Percentiles rank a stretch among this genome's conserved stretches.
These are phyloP conservation scores for Drosophila equinoxialis DNA, from an alignment of 1,140 invertebrate genomes.

Conservation along the genomic window DNA sequence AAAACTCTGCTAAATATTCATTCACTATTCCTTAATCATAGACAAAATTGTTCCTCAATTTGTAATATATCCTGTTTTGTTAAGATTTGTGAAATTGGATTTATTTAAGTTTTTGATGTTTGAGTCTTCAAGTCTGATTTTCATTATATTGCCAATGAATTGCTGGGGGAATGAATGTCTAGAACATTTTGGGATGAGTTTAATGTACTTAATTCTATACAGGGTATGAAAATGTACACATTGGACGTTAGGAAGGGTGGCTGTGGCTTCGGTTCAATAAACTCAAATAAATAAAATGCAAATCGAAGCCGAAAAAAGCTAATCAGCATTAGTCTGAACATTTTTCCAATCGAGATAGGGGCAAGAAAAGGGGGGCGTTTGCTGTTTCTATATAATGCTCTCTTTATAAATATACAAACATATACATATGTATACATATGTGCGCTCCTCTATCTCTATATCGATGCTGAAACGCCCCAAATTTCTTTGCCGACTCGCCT, in stretches of 20 bases:
- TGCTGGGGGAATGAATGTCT: no score
- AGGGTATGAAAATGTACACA: neutral
- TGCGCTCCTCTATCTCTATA: constrained; percentile 55
- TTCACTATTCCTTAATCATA: no score
- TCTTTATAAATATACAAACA: constrained; percentile 1
- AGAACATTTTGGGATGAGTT: no score
- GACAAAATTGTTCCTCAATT: no score
- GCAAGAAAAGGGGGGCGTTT: constrained; percentile 2
- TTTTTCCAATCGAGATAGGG: constrained; percentile 3
- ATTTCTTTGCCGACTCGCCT: constrained; percentile 39
- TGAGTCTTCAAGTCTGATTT: no score
- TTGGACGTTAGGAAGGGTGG: neutral
- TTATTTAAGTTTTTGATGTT: no score
- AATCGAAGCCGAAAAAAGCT: constrained; percentile 40
- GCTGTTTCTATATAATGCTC: neutral
- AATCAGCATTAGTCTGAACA: constrained; percentile 45
- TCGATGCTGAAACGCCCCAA: constrained; percentile 67
- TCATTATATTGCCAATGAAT: no score
- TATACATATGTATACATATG: neutral
- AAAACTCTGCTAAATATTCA: no score
- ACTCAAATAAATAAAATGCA: constrained; percentile 61
- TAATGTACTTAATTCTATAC: neutral
- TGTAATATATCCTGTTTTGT: no score
- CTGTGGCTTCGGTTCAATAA: constrained; percentile 60
- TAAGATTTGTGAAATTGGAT: no score